Base-by-base conservation (phyloP, 2,113 vertebrate genomes). In the Sorex fumeus region DNA sequence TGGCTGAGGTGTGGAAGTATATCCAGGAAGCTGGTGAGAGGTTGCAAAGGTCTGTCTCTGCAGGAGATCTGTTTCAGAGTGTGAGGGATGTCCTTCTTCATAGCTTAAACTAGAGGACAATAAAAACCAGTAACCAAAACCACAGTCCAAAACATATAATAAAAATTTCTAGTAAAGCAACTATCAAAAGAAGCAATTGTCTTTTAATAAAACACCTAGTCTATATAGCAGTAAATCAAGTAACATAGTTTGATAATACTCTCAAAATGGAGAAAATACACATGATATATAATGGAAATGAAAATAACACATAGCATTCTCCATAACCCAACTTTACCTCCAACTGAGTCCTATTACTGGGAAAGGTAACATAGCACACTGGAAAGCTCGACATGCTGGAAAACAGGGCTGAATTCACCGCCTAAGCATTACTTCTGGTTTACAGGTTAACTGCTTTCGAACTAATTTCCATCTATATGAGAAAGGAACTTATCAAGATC, bases 1-100 rank as follows among this genome's bases (percentile, higher is more conserved):
- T 96, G 99, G 96, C 96, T 99, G 98, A 95, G 99, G 98, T 30
- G 99, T 97, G 91, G 99, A 66, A 96, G 98, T 98, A 95, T 99
- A 99, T 95, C 98, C 98, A 96, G 99, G 97, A 96, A 98, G 98
- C 97, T 99, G 99, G 97, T 99, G 98, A 95, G 98, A 98, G 93
- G 98, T 98, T 95, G 98, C 97, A 93, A 99, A 99, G 91, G 98
- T 98, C 97, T 99, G 99, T 96, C 99, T 98, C 96, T 99, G 99
- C 96, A 99, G 98, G 96, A 99, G 98, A 95, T 99, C 99, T 84
- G 99, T 97, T 97, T 99, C 99, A 93, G 99, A 98, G 92, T 98
- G 98, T 88, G 98, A 97, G 94, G 98, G 97, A 95, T 98, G 98
- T 96, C 98, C 98, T 95, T 98, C 98, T 98, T 98, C 99, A 99